Evolutionary conservation across 2,797 vertebrate species (phyloP).

Genomic region (Selene dorsalis): DNA sequence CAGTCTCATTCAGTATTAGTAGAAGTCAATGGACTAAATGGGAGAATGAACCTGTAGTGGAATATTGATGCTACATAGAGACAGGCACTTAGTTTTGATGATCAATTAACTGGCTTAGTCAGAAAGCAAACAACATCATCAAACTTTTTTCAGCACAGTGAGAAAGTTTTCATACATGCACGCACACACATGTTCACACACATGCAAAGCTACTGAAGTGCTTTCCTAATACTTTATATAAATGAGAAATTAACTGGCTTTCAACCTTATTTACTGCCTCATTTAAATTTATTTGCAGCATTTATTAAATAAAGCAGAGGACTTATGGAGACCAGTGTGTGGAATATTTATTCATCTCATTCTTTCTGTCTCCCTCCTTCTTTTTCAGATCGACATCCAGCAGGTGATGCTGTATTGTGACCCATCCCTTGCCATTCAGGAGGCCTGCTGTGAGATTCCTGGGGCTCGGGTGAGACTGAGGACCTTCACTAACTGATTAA

Average conservation of each 20-base stretch:
- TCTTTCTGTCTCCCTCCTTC: background rate
- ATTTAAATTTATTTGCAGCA: slow-evolving; percentile 48
- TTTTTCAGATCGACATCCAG: slow-evolving; percentile 91
- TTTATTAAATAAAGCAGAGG: slow-evolving; percentile 32
- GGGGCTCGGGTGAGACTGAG: slow-evolving; percentile 87
- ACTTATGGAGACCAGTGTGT: background rate
- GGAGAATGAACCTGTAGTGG: slow-evolving; percentile 29
- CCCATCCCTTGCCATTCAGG: slow-evolving; percentile 87
- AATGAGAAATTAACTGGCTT: slow-evolving; percentile 58
- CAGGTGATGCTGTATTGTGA: slow-evolving; percentile 94
- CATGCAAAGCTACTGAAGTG: slow-evolving; percentile 32
- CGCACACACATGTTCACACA: background rate
- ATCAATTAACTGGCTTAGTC: slow-evolving; percentile 68
- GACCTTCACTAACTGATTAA: background rate
- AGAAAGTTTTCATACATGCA: background rate
- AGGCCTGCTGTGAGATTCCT: slow-evolving; percentile 94
- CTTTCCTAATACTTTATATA: slow-evolving; percentile 46
- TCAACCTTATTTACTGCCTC: slow-evolving; percentile 45
- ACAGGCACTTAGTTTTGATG: slow-evolving; percentile 59
- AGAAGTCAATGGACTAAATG: slow-evolving; percentile 46
- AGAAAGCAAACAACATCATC: slow-evolving; percentile 43
- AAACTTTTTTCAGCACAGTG: slow-evolving; percentile 32
- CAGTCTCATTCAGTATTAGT: slow-evolving; percentile 57
- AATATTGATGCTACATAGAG: slow-evolving; percentile 64
- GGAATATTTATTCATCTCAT: background rate